A percentile compares a stretch with the other conserved stretches of the same genome.
Evolutionary conservation across 2,113 vertebrate species (phyloP).

Genomic region (Dryoscopus gambensis): DNA sequence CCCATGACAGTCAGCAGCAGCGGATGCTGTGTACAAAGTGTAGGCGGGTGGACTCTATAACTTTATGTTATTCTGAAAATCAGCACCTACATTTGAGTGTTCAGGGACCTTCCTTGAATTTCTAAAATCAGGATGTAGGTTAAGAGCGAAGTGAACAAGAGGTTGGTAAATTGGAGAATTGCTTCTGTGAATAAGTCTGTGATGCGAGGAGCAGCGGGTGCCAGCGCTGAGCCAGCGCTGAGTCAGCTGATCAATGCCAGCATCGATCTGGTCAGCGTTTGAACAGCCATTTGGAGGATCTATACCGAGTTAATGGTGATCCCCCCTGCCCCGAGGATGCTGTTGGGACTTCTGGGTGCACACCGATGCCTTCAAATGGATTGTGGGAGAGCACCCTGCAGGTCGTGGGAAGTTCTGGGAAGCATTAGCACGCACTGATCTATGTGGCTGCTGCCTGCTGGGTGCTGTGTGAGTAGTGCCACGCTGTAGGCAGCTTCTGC

Average conservation of each 20-base stretch:
- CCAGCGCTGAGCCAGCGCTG: neutral
- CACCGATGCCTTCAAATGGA: neutral
- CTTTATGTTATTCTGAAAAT: neutral
- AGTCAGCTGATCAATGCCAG: neutral
- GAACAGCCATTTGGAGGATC: neutral
- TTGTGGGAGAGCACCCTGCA: neutral
- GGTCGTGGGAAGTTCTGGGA: neutral
- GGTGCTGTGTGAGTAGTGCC: neutral
- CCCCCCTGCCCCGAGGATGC: neutral
- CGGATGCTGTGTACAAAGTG: neutral
- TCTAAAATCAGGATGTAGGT: neutral
- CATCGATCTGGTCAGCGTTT: neutral
- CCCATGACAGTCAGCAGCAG: neutral
- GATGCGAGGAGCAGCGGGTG: neutral
- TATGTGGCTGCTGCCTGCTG: neutral
- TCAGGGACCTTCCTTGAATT: neutral
- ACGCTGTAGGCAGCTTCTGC: neutral
- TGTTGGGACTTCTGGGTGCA: neutral
- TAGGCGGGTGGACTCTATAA: accelerated
- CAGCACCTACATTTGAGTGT: neutral
- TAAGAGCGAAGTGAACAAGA: neutral
- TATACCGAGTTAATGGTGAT: neutral
- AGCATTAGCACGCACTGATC: neutral
- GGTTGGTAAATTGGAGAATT: neutral
- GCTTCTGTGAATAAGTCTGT: neutral